These are phyloP conservation scores for Drosophila persimilis DNA, from an alignment of 1,140 invertebrate species.

Conservation along the genomic window DNA sequence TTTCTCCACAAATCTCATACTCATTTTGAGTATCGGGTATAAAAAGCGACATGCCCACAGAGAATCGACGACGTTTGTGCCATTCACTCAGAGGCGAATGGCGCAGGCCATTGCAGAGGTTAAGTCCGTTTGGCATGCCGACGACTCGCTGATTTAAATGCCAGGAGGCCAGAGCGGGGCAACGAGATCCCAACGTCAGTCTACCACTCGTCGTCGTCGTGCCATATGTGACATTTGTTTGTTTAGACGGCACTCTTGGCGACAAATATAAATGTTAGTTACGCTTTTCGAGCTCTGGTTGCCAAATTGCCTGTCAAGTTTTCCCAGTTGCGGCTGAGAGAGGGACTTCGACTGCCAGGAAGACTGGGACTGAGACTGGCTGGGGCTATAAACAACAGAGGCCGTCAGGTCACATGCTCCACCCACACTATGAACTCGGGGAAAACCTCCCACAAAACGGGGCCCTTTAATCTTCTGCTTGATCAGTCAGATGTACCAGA, in stretches of 20 bases:
- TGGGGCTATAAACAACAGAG: constrained; percentile 55
- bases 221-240: constrained; percentile 64
- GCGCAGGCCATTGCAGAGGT: no score
- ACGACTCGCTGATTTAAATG: constrained; percentile 58
- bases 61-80: no score
- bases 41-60: no score
- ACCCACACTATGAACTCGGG: constrained; percentile 10
- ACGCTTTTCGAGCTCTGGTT: constrained; percentile 56
- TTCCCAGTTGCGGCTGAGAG: constrained; percentile 4
- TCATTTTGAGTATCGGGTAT: no score
- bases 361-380: not conserved
- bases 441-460: no score
- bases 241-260: constrained; percentile 60
- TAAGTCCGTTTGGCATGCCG: not conserved
- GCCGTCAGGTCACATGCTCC: constrained; percentile 22
- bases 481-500: no score
- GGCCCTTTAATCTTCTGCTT: no score
- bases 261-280: constrained; percentile 67
- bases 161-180: constrained; percentile 4
- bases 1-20: no score
- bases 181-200: constrained; percentile 45
- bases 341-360: no score
- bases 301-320: constrained; percentile 64
- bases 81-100: no score
- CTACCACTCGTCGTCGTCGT: constrained; percentile 24